phyloP scores from a whole-genome alignment of 1,140 invertebrate species.

The Andricus grossulariae region DNA sequence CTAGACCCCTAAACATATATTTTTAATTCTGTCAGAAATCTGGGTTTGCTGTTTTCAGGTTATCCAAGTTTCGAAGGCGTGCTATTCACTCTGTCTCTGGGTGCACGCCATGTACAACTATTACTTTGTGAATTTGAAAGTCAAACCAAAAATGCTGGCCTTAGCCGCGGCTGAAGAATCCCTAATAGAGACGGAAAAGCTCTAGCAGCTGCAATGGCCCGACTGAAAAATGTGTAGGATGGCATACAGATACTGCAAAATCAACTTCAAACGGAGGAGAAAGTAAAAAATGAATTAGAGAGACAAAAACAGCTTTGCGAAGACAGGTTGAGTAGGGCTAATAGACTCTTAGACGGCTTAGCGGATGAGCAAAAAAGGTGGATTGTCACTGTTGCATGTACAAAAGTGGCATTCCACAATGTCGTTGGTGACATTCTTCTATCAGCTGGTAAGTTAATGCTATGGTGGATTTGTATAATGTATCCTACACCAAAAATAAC shows the following conservation, averaged over 20 bases:
- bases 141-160: constrained; percentile 79
- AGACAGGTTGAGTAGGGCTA: constrained; percentile 85
- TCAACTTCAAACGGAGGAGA: constrained; percentile 80
- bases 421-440: constrained; percentile 79
- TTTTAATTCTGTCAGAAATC: background rate
- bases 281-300: constrained; percentile 82
- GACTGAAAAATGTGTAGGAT: constrained; percentile 78
- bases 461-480: background rate
- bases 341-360: constrained; percentile 80
- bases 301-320: constrained; percentile 86
- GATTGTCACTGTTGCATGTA: constrained; percentile 80
- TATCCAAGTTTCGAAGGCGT: constrained; percentile 84
- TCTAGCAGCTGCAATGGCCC: constrained; percentile 78
- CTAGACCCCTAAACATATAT: too few species aligned
- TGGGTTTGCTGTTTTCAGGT: constrained; percentile 47
- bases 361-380: constrained; percentile 80
- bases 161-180: constrained; percentile 79
- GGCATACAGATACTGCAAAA: constrained; percentile 81
- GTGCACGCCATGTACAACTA: constrained; percentile 83
- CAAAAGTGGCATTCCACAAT: constrained; percentile 80
- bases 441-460: constrained; percentile 67
- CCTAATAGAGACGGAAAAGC: constrained; percentile 79
- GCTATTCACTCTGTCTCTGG: constrained; percentile 84
- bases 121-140: constrained; percentile 78
- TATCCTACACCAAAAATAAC: too few species aligned